Evolutionary conservation across 37 sponge, comb jelly and placozoan genomes (phyloP).

Genomic region (Crambe crambe): DNA sequence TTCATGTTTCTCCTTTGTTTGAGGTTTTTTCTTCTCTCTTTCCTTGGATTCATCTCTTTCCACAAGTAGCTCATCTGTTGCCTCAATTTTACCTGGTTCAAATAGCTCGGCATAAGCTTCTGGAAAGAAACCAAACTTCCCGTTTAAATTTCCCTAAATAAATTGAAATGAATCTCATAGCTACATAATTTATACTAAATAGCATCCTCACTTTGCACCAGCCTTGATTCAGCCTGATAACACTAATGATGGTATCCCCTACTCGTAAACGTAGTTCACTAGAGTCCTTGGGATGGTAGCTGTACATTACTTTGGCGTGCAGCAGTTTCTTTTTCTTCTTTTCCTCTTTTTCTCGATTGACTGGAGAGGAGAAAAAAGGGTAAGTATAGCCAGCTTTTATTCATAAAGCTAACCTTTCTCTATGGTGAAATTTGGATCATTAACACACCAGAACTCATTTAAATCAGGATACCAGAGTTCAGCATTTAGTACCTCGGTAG

Average conservation of each 20-base stretch:
- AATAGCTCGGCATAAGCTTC: conserved; percentile 16
- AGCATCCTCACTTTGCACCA: conserved; percentile 29
- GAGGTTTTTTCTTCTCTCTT: not conserved
- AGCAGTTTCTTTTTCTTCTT: not conserved
- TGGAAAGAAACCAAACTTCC: conserved; percentile 23
- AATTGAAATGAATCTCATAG: not conserved
- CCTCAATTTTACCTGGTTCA: too few species aligned
- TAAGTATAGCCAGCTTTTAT: not conserved
- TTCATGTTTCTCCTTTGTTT: too few species aligned
- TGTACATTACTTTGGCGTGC: conserved; percentile 25
- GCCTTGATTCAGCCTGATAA: conserved; percentile 22
- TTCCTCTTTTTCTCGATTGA: not conserved
- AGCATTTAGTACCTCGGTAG: conserved; percentile 8
- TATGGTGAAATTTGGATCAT: not conserved
- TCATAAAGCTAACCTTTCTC: not conserved
- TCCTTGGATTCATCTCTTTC: not conserved
- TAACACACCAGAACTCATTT: not conserved
- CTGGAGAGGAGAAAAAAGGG: not conserved
- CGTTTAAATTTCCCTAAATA: conserved; percentile 20
- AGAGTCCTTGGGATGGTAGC: conserved; percentile 19
- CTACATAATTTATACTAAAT: not conserved
- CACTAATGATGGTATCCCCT: conserved; percentile 21
- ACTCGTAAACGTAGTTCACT: conserved; percentile 8
- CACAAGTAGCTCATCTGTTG: too few species aligned
- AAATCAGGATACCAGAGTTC: not conserved